These are phyloP conservation scores for Larimichthys polyactis DNA, from an alignment of 2,113 vertebrate species.

Conservation along the genomic window DNA sequence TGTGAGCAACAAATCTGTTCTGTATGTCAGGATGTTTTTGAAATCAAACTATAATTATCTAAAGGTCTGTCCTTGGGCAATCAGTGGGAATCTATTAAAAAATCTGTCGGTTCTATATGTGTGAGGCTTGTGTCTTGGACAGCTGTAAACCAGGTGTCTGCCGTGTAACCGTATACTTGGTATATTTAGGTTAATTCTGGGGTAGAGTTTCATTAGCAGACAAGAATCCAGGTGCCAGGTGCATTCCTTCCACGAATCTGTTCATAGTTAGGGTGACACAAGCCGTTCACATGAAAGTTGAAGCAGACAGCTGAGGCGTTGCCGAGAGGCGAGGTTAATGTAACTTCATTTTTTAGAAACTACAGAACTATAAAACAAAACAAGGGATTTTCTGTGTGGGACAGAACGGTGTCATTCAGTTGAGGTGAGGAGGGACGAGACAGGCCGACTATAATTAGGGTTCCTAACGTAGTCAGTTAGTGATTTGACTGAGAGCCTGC, in stretches of 20 bases:
- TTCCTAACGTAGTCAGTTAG: conserved; percentile 45
- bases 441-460: conserved; percentile 51
- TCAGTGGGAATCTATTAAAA: neutral
- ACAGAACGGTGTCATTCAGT: conserved; percentile 5
- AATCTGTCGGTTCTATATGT: neutral
- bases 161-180: neutral
- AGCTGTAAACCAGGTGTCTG: neutral
- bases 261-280: neutral
- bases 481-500: conserved; percentile 22
- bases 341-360: neutral
- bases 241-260: neutral
- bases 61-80: neutral
- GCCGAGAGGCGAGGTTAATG: neutral
- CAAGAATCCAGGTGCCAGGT: neutral
- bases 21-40: neutral
- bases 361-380: conserved; percentile 28
- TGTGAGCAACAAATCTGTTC: neutral
- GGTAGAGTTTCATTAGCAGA: neutral
- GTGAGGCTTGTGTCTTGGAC: neutral
- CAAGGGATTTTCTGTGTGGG: conserved; percentile 24
- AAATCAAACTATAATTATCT: neutral
- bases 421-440: conserved; percentile 17
- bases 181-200: neutral
- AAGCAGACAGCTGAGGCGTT: neutral
- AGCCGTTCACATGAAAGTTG: neutral